Evolutionary conservation across 2,797 vertebrate species (phyloP).

Genomic region (Enteromius anoplus): DNA sequence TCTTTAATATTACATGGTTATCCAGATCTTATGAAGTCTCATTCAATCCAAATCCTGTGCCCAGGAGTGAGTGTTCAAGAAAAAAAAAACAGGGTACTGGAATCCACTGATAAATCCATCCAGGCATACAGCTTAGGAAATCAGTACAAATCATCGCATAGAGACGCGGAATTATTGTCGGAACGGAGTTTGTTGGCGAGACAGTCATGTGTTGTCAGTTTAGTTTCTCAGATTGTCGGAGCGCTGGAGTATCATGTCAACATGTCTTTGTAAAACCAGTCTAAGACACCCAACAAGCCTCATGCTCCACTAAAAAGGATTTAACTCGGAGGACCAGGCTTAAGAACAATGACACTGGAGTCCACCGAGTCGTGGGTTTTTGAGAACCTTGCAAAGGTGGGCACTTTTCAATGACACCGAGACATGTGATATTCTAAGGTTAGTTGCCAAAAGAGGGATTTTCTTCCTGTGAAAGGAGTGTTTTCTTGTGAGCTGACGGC

Average conservation of each 20-base stretch:
- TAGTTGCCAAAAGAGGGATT: constrained; percentile 16
- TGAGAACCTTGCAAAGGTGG: background rate
- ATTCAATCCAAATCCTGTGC: background rate
- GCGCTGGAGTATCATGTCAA: background rate
- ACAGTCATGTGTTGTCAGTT: constrained; percentile 11
- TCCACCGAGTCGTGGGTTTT: background rate
- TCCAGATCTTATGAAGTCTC: background rate
- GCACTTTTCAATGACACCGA: background rate
- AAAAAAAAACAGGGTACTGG: background rate
- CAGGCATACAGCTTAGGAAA: background rate
- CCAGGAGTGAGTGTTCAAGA: background rate
- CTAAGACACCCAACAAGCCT: background rate
- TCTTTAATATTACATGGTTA: constrained; percentile 1
- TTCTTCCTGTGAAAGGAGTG: constrained; percentile 19
- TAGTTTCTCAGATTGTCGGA: constrained; percentile 35
- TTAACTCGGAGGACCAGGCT: background rate
- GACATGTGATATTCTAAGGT: background rate
- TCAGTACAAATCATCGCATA: constrained; percentile 35
- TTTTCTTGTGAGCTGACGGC: background rate
- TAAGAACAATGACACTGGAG: background rate
- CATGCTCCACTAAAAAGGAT: constrained; percentile 4
- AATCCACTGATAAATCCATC: background rate
- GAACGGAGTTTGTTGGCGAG: background rate
- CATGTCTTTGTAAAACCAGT: constrained; percentile 6
- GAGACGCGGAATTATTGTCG: background rate